Conservation (phyloP, 2,888 invertebrate species). For the Terebella lapidaria region DNA sequence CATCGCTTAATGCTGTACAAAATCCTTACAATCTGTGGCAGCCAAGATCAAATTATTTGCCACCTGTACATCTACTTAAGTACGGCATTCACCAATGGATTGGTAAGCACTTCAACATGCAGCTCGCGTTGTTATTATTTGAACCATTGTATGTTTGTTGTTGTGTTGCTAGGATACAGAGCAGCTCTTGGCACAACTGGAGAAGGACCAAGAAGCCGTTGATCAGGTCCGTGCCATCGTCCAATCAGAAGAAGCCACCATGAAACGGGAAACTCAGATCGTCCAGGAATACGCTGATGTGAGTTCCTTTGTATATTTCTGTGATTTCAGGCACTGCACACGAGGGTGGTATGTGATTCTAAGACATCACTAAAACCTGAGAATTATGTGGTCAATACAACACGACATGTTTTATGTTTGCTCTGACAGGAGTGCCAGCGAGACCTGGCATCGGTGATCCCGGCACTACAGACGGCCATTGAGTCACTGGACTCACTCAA, state of each 20-base stretch:
- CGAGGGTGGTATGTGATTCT: background rate
- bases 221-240: conserved; percentile 51
- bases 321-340: background rate
- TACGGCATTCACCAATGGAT: no score
- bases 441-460: conserved; percentile 49
- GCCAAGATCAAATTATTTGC: no score
- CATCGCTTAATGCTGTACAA: no score
- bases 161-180: conserved; percentile 45
- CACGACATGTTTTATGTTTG: background rate
- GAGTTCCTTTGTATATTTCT: conserved; percentile 16
- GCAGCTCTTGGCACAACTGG: conserved; percentile 42
- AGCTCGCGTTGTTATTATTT: background rate
- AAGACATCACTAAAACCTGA: background rate
- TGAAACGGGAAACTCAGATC: conserved; percentile 50
- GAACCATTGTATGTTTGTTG: background rate
- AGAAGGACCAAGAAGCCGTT: conserved; percentile 49
- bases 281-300: conserved; percentile 52
- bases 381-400: background rate
- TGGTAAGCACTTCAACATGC: no score
- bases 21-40: no score
- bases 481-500: conserved; percentile 48
- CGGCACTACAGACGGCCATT: conserved; percentile 46
- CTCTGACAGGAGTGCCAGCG: conserved; percentile 45
- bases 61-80: no score
- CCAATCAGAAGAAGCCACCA: conserved; percentile 46